Conservation (phyloP, 1,140 invertebrate genomes). For the Planococcus citri region DNA sequence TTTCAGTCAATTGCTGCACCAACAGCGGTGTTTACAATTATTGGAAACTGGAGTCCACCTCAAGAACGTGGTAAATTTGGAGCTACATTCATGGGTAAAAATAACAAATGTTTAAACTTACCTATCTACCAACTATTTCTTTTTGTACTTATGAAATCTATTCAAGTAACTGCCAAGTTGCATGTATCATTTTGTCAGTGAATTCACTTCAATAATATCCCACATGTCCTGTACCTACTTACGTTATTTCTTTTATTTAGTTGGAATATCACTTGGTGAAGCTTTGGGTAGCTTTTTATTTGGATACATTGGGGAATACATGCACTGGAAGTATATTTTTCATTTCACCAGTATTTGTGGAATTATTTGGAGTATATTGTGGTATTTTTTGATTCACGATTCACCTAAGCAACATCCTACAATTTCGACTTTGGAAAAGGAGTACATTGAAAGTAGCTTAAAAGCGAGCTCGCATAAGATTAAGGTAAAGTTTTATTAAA, state of each 20-base stretch:
- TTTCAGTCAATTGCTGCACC: neutral
- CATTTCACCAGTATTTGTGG: slow-evolving; percentile 50
- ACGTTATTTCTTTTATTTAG: neutral
- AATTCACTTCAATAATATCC: no score
- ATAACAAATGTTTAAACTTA: neutral
- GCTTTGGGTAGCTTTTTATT: slow-evolving; percentile 55
- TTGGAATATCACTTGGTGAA: slow-evolving; percentile 51
- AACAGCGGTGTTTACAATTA: neutral
- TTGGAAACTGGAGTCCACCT: neutral
- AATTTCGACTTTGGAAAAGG: slow-evolving; percentile 51
- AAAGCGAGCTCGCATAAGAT: neutral
- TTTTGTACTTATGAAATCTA: no score
- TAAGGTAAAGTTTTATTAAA: neutral
- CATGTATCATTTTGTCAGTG: no score
- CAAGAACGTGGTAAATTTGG: neutral
- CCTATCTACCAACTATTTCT: no score
- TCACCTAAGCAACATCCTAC: slow-evolving; percentile 63
- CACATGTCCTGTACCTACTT: no score
- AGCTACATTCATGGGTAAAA: slow-evolving; percentile 49
- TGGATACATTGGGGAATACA: slow-evolving; percentile 46
- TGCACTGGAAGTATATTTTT: slow-evolving; percentile 64
- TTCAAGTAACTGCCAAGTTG: no score
- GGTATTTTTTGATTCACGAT: slow-evolving; percentile 61
- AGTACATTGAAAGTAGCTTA: slow-evolving; percentile 14
- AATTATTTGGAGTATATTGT: slow-evolving; percentile 63